These are phyloP conservation scores for Alligator sinensis DNA, from an alignment of 2,113 vertebrate genomes.

Conservation along the genomic window DNA sequence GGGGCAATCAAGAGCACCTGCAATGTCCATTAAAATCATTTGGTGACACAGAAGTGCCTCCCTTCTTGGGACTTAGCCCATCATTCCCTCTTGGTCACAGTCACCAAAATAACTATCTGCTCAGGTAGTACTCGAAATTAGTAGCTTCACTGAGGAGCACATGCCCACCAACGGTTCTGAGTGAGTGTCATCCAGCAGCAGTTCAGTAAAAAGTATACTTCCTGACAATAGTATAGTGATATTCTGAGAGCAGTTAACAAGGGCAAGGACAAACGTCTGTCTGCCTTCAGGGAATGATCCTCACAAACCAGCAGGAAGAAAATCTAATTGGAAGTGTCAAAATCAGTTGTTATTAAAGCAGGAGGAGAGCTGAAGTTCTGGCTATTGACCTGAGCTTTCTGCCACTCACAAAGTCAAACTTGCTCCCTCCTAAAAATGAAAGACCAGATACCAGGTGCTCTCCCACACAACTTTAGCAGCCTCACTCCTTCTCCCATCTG, in stretches of 20 bases:
- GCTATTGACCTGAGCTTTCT: not conserved
- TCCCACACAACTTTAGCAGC: not conserved
- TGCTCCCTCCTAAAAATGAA: not conserved
- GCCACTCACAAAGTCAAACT: not conserved
- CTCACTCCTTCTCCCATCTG: not conserved
- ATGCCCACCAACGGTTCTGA: not conserved
- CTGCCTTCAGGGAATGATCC: conserved; percentile 45
- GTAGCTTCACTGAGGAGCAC: not conserved
- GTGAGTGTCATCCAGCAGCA: not conserved
- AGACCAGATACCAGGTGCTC: not conserved
- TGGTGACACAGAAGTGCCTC: not conserved
- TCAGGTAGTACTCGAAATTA: fast-evolving
- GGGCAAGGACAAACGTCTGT: not conserved
- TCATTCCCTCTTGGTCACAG: not conserved
- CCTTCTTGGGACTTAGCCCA: not conserved
- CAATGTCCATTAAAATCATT: not conserved
- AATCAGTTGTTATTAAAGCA: not conserved
- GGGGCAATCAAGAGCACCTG: not conserved
- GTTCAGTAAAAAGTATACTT: not conserved
- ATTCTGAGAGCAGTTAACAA: conserved; percentile 53
- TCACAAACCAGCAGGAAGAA: conserved; percentile 39
- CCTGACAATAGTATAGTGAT: conserved; percentile 18
- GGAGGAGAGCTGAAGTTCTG: conserved; percentile 9
- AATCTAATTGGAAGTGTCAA: conserved; percentile 58
- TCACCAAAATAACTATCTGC: not conserved